A percentile compares a stretch with the other conserved stretches of the same genome.
These are phyloP conservation scores for Sebastes itinus DNA, from an alignment of 2,797 vertebrate species.

Conservation along the genomic window DNA sequence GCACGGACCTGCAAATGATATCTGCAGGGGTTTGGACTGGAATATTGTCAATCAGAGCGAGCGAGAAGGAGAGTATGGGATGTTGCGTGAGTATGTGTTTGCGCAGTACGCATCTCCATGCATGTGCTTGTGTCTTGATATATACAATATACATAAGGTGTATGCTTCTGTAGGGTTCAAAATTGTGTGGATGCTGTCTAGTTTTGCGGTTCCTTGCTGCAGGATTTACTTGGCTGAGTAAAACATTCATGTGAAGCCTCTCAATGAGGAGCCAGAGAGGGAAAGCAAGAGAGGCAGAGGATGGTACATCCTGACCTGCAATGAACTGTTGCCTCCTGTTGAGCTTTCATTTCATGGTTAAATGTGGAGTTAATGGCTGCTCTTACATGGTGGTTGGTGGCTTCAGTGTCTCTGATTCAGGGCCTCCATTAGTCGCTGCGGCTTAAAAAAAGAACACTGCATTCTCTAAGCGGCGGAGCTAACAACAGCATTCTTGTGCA, in stretches of 20 bases:
- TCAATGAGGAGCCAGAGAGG: constrained; percentile 18
- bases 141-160: neutral
- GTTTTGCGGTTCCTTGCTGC: neutral
- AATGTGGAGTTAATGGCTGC: constrained; percentile 60
- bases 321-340: constrained; percentile 42
- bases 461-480: neutral
- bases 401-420: constrained; percentile 42
- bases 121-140: neutral
- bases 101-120: neutral
- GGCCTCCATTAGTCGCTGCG: constrained; percentile 24
- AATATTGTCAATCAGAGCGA: constrained; percentile 48
- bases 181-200: neutral
- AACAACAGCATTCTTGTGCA: neutral
- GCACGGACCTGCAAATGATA: constrained; percentile 52
- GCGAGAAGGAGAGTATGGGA: neutral
- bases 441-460: constrained; percentile 3
- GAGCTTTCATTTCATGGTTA: constrained; percentile 71
- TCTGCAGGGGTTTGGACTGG: constrained; percentile 45
- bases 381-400: constrained; percentile 28
- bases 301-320: constrained; percentile 3
- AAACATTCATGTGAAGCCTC: constrained; percentile 42
- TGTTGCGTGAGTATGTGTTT: constrained; percentile 5
- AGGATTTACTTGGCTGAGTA: constrained; percentile 18
- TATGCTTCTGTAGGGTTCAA: neutral
- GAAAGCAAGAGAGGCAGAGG: neutral